Evolutionary conservation across 1,140 invertebrate genomes (phyloP).

Genomic region (Leptoteleia sp.): DNA sequence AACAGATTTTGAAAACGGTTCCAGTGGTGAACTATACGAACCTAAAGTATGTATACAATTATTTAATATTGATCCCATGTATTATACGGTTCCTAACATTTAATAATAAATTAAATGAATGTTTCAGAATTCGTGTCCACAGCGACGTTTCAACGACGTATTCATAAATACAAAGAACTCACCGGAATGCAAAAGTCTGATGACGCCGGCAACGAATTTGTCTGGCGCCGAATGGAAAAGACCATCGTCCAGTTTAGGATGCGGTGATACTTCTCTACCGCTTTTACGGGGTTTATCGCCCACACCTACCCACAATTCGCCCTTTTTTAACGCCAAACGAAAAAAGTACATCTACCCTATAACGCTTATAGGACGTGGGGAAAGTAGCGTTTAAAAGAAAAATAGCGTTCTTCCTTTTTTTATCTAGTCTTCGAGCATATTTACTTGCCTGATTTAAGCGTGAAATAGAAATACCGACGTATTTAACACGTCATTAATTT

Average conservation of each 20-base stretch:
- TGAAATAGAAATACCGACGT: too few species aligned
- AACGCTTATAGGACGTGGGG: conserved; percentile 80
- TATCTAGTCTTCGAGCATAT: conserved; percentile 13
- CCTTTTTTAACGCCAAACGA: conserved; percentile 82
- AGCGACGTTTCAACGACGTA: conserved; percentile 74
- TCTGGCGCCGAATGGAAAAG: conserved; percentile 77
- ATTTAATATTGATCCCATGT: too few species aligned
- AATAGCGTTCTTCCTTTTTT: conserved; percentile 17
- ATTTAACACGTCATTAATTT: too few species aligned
- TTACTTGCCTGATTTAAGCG: too few species aligned
- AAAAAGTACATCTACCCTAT: conserved; percentile 84
- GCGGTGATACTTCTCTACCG: conserved; percentile 82
- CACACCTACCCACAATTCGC: conserved; percentile 79
- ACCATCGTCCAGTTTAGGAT: conserved; percentile 55
- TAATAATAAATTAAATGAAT: too few species aligned
- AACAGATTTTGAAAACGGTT: conserved; percentile 74
- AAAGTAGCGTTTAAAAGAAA: conserved; percentile 83
- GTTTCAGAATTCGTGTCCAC: conserved; percentile 67
- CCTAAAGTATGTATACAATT: conserved; percentile 72
- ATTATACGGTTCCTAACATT: too few species aligned
- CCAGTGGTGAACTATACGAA: conserved; percentile 75
- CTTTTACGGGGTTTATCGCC: conserved; percentile 82
- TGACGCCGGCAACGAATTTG: conserved; percentile 80
- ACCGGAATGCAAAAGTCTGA: conserved; percentile 75
- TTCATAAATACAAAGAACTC: conserved; percentile 75